Base-by-base conservation (phyloP, 2,113 vertebrate species). In the Lota lota region DNA sequence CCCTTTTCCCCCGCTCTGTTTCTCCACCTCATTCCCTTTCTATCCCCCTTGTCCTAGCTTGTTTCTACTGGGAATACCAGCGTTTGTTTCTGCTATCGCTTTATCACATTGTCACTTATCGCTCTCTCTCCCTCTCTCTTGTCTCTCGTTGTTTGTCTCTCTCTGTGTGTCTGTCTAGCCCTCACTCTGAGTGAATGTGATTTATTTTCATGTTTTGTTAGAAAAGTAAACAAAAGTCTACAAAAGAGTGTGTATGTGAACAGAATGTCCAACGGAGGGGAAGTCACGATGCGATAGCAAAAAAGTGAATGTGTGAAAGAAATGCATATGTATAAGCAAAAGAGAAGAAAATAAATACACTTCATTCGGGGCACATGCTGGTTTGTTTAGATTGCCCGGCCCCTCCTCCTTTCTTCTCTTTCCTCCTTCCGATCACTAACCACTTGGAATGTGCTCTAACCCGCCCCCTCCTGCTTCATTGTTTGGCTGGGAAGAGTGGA, bases 391-490 rank as follows among this genome's bases (percentile, higher is more conserved):
- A 57, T 70, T 60, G 33, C 79, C 68, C 33, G 78, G 59, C 0
- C 64, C 62, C 60, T 72, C 69, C 60, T 64, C 61, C 69, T n/a
- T 67, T 76, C 51, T 53, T 28, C 82, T 68, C 73, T 61, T 50
- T 73, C 65, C 74, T 74, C 72, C 65, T 68, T 57, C 72, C 47
- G 70, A 74, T 33, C 28, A 33, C 28, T 33, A 33, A 33, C 70
- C 79, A 73, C 81, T 80, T 79, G 87, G 85, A 90, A 87, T 88
- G 87, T 85, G 79, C 75, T 71, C 7, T 84, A 71, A 82, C 77
- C 66, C 62, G 63, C 68, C 66, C 73, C 78, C 69, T 73, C 47
- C 62, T 68, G 28, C 62, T 76, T 79, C 79, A 83, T 79, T 88
- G 77, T 86, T 85, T 87, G 79, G 47, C 72, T 73, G 60, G 18